These are phyloP conservation scores for Lacanobia wlatinum DNA, from an alignment of 2,888 invertebrate genomes.

Conservation along the genomic window DNA sequence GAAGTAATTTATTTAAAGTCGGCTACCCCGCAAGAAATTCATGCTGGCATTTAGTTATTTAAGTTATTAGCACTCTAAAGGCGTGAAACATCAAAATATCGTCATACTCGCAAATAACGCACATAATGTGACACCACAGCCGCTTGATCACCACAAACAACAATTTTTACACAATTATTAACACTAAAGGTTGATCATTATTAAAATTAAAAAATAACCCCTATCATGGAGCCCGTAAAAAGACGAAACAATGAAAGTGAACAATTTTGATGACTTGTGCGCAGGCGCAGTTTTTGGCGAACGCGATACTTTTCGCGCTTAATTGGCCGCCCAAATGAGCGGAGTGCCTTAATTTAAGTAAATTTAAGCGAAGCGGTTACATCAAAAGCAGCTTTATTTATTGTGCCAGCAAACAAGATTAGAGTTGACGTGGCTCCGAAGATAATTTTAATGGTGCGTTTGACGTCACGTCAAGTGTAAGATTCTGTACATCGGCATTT, in stretches of 20 bases:
- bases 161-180: constrained; percentile 48
- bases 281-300: constrained; percentile 77
- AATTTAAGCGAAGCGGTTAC: constrained; percentile 77
- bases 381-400: constrained; percentile 85
- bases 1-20: constrained; percentile 14
- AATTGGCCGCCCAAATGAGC: constrained; percentile 86
- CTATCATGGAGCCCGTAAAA: constrained; percentile 77
- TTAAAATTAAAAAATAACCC: constrained; percentile 70
- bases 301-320: constrained; percentile 85
- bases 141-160: constrained; percentile 29
- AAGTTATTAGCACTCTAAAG: constrained; percentile 22
- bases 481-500: constrained; percentile 69
- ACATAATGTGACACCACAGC: constrained; percentile 3
- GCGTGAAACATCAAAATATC: constrained; percentile 16
- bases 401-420: constrained; percentile 80
- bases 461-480: constrained; percentile 77
- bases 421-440: constrained; percentile 80
- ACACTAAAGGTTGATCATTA: constrained; percentile 45
- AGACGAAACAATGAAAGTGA: constrained; percentile 81
- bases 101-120: constrained; percentile 16
- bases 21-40: background rate
- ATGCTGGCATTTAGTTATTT: constrained; percentile 33
- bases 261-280: constrained; percentile 84
- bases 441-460: constrained; percentile 85
- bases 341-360: constrained; percentile 82